Conservation (phyloP, 2,113 vertebrate species). For the Varanus komodoensis region DNA sequence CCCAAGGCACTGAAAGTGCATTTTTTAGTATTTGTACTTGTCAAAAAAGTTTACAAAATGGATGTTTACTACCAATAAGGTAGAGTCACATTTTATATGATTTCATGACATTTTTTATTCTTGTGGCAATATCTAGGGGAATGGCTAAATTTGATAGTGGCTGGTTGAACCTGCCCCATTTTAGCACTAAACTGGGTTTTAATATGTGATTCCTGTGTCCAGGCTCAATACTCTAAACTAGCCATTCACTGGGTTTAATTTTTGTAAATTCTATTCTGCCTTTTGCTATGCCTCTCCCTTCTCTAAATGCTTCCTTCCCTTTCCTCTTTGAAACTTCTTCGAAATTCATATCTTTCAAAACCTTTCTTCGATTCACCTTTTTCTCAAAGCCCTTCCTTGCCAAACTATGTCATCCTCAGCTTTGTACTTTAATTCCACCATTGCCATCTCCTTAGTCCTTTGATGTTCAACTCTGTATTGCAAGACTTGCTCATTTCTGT, state of each 20-base stretch:
- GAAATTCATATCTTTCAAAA: background rate
- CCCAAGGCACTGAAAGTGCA: conserved; percentile 60
- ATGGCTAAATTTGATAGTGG: background rate
- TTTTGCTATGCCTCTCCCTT: background rate
- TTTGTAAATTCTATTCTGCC: background rate
- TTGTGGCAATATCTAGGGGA: conserved; percentile 1
- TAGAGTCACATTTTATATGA: background rate
- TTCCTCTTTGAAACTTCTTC: background rate
- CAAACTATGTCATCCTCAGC: background rate
- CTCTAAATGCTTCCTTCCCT: background rate
- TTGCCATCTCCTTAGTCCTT: background rate
- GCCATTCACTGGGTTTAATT: background rate
- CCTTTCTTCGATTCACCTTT: background rate
- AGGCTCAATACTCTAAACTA: background rate
- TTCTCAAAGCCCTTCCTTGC: background rate
- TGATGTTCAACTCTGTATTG: background rate
- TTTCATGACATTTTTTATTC: conserved; percentile 43
- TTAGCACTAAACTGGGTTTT: background rate
- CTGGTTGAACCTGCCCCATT: background rate
- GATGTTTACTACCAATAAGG: background rate
- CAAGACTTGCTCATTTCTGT: background rate
- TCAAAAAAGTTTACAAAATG: background rate
- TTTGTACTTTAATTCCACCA: background rate
- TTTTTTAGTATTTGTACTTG: conserved; percentile 19
- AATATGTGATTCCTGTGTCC: background rate